Conservation (phyloP, 1,140 invertebrate genomes). For the Oscheius sp. region DNA sequence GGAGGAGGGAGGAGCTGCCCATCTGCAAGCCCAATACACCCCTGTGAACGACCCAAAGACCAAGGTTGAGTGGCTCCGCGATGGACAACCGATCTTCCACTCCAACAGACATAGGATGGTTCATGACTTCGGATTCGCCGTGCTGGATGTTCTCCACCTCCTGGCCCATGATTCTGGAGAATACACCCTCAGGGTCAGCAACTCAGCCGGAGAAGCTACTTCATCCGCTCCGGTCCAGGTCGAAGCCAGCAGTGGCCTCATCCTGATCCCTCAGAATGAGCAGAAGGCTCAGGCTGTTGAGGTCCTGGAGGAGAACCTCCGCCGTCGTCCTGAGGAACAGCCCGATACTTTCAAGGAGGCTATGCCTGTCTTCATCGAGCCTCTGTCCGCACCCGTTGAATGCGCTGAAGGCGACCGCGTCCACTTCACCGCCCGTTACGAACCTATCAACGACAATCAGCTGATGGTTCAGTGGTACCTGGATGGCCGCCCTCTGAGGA, state of each 20-base stretch:
- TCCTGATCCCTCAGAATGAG: conserved; percentile 52
- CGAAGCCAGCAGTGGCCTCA: conserved; percentile 42
- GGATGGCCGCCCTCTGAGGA: conserved; percentile 51
- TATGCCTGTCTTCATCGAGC: conserved; percentile 60
- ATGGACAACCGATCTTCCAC: conserved; percentile 50
- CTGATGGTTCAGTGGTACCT: conserved; percentile 51
- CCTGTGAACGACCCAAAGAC: conserved; percentile 90
- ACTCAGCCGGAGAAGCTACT: conserved; percentile 51
- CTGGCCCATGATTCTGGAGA: conserved; percentile 63
- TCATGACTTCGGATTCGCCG: conserved; percentile 65
- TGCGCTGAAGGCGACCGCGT: conserved; percentile 52
- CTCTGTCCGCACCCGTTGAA: conserved; percentile 51
- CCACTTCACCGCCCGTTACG: conserved; percentile 56
- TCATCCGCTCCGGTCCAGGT: conserved; percentile 49
- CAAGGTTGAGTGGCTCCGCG: conserved; percentile 69
- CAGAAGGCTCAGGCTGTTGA: conserved; percentile 54
- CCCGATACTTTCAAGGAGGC: conserved; percentile 47
- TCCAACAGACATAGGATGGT: conserved; percentile 63
- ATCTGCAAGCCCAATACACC: conserved; percentile 87
- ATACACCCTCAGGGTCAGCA: conserved; percentile 42
- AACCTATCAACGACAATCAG: conserved; percentile 56
- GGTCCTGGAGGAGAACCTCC: conserved; percentile 48
- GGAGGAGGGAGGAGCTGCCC: conserved; percentile 75
- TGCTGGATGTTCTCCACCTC: conserved; percentile 65
- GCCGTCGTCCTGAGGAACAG: conserved; percentile 49